Percentiles rank a stretch among this genome's conserved stretches.
Conservation (phyloP, 2,113 vertebrate genomes). For the Phycodurus eques region DNA sequence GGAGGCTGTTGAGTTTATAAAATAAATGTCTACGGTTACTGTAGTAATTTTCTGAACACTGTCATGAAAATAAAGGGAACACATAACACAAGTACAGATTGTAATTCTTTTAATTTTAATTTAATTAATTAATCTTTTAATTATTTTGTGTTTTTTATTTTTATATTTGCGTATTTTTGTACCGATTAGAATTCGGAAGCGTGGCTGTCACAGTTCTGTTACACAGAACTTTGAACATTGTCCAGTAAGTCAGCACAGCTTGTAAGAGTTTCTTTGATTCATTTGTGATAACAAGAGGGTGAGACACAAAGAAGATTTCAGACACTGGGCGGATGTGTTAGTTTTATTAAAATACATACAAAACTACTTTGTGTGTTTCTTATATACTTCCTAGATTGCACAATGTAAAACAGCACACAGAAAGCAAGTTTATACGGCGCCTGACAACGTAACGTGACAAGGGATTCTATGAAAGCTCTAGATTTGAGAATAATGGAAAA, state of each 20-base stretch:
- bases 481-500: conserved; percentile 41
- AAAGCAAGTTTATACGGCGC: conserved; percentile 53
- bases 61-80: background rate
- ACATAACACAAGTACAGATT: background rate
- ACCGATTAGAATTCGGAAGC: background rate
- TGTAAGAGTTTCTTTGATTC: conserved; percentile 22
- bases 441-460: conserved; percentile 58
- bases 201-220: conserved; percentile 23
- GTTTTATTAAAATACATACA: conserved; percentile 86
- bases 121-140: background rate
- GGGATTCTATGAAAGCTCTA: conserved; percentile 40
- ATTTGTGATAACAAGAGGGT: conserved; percentile 53
- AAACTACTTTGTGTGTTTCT: conserved; percentile 77
- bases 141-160: background rate
- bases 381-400: conserved; percentile 72
- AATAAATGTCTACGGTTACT: background rate
- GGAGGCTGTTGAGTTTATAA: background rate
- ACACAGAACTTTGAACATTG: conserved; percentile 38
- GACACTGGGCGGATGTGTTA: conserved; percentile 75
- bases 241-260: conserved; percentile 24
- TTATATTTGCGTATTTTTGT: background rate
- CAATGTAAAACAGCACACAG: conserved; percentile 74
- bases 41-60: background rate
- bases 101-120: background rate
- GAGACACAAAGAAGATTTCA: conserved; percentile 72